Percentiles rank a stretch among this genome's conserved stretches.
Evolutionary conservation across 2,888 invertebrate species (phyloP).

Genomic region (Cordilura impudica): DNA sequence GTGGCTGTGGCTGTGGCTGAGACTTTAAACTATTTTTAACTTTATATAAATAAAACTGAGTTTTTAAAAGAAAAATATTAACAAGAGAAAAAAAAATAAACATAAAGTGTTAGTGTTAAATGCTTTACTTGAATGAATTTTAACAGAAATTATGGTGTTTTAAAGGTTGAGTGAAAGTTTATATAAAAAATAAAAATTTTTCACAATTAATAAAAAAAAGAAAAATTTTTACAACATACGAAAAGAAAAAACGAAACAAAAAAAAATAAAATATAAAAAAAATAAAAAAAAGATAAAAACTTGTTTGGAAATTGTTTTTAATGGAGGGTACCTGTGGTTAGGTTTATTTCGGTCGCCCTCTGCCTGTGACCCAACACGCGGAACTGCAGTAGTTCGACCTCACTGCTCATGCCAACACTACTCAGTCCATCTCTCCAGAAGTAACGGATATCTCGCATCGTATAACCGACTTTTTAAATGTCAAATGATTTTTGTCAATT

Average conservation of each 20-base stretch:
- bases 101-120: no score
- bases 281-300: constrained; percentile 35
- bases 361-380: constrained; percentile 97
- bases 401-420: constrained; percentile 96
- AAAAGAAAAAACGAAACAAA: constrained; percentile 27
- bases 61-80: no score
- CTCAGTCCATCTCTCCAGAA: constrained; percentile 95
- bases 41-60: no score
- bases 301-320: constrained; percentile 68
- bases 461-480: constrained; percentile 89
- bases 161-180: no score
- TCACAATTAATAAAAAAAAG: no score
- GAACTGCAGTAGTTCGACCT: constrained; percentile 98
- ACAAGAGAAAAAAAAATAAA: no score
- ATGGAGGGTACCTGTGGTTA: constrained; percentile 93
- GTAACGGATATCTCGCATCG: constrained; percentile 98
- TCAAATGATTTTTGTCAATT: constrained; percentile 53
- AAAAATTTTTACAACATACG: no score
- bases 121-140: no score
- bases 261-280: constrained; percentile 4
- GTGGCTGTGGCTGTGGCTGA: no score
- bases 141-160: no score
- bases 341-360: constrained; percentile 94
- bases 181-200: no score
- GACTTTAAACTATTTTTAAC: no score